A percentile compares a stretch with the other conserved stretches of the same genome.
Conservation (phyloP, 2,888 invertebrate genomes). For the Tetrapedia diversipes region DNA sequence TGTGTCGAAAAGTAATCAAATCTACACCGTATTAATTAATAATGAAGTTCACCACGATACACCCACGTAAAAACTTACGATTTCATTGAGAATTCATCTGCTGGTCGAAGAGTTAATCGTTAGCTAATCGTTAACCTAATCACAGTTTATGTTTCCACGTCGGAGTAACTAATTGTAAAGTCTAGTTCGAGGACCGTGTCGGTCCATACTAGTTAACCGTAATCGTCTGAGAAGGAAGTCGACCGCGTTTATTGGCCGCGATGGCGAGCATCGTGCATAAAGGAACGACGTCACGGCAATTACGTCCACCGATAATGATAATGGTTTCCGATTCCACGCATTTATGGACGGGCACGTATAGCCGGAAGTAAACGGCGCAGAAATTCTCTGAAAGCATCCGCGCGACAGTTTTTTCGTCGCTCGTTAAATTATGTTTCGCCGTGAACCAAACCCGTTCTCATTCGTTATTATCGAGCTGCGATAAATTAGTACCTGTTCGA, state of each 20-base stretch:
- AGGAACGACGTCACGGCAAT: slow-evolving; percentile 17
- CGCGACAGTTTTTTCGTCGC: no score
- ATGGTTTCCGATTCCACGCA: slow-evolving; percentile 46
- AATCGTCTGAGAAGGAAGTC: slow-evolving; percentile 33
- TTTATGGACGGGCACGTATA: no score
- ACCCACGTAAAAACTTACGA: no score
- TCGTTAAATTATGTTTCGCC: no score
- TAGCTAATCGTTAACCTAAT: not conserved
- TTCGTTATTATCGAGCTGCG: no score
- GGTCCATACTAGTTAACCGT: slow-evolving; percentile 2
- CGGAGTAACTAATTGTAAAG: slow-evolving; percentile 14
- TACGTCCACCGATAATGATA: slow-evolving; percentile 35
- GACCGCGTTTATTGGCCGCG: slow-evolving; percentile 19
- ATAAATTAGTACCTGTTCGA: no score
- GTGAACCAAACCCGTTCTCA: no score
- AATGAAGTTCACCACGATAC: no score
- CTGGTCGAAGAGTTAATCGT: not conserved
- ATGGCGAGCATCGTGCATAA: slow-evolving; percentile 9
- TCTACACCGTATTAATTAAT: no score
- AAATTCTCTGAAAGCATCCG: no score
- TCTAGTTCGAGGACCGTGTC: not conserved
- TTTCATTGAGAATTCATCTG: not conserved
- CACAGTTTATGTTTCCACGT: slow-evolving; percentile 1
- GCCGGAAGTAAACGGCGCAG: no score
- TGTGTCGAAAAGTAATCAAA: no score